A percentile compares a stretch with the other conserved stretches of the same genome.
phyloP scores from a whole-genome alignment of 1,140 invertebrate species.

The Copidosoma floridanum region DNA sequence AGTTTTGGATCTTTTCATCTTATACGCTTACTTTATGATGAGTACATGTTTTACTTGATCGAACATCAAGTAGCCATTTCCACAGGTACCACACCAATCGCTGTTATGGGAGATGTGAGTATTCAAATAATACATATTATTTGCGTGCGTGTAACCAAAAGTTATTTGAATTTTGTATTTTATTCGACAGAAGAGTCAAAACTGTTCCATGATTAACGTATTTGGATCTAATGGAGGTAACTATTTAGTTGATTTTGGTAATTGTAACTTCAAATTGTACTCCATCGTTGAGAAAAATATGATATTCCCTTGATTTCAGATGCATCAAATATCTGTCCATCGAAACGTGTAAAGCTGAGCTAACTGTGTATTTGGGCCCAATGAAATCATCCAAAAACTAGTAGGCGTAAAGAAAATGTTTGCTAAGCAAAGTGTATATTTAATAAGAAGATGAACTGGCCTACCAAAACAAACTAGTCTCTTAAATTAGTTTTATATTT shows the following conservation, averaged over 20 bases:
- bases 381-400: conserved; percentile 38
- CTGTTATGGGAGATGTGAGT: conserved; percentile 83
- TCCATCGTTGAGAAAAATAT: conserved; percentile 1
- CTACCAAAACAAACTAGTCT: conserved; percentile 49
- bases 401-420: conserved; percentile 29
- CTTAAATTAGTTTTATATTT: conserved; percentile 21
- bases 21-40: conserved; percentile 94
- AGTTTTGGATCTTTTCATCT: conserved; percentile 99
- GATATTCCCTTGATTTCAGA: conserved; percentile 36
- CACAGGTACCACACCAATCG: conserved; percentile 87
- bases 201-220: conserved; percentile 46
- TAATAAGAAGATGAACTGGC: conserved; percentile 44
- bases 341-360: conserved; percentile 54
- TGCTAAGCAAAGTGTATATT: conserved; percentile 21
- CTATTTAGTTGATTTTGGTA: conserved; percentile 1
- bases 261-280: neutral
- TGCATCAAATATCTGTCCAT: conserved; percentile 46
- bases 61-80: conserved; percentile 94
- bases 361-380: conserved; percentile 52
- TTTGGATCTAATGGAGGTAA: conserved; percentile 54
- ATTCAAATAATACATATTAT: conserved; percentile 5
- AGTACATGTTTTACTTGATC: conserved; percentile 99
- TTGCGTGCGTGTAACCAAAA: no score
- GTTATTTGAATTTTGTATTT: no score
- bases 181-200: conserved; percentile 50